Evolutionary conservation across 2,113 vertebrate genomes (phyloP).

Genomic region (Callithrix jacchus): DNA sequence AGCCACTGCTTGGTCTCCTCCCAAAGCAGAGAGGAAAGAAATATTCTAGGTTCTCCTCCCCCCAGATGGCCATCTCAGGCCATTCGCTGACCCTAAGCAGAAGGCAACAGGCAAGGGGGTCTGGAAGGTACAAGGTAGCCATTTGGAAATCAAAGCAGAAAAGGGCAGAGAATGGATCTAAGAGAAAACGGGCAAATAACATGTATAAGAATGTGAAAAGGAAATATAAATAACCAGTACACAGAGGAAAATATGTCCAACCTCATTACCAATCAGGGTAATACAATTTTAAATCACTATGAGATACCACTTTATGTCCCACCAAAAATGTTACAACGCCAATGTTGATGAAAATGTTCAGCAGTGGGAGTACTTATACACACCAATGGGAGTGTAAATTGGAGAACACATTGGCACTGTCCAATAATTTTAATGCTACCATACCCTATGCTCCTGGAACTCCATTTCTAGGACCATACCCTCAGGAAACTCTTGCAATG

Average conservation of each 20-base stretch:
- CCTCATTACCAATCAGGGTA: conserved; percentile 18
- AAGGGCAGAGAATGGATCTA: neutral
- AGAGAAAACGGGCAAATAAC: conserved; percentile 18
- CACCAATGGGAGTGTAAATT: neutral
- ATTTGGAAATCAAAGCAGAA: neutral
- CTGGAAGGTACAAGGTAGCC: neutral
- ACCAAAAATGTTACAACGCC: conserved; percentile 1
- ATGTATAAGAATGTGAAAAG: neutral
- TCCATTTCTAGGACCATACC: neutral
- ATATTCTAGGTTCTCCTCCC: neutral
- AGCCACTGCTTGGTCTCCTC: neutral
- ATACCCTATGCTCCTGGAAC: neutral
- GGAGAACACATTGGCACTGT: neutral
- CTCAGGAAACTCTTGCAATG: neutral
- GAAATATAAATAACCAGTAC: conserved; percentile 8
- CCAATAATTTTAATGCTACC: neutral
- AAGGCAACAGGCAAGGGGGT: neutral
- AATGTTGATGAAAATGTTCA: neutral
- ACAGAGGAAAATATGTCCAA: neutral
- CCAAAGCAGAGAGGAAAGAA: neutral
- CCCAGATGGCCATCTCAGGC: neutral
- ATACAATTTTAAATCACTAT: neutral
- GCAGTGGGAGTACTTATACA: neutral
- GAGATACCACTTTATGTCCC: neutral
- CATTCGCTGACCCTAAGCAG: neutral